These are phyloP conservation scores for Spodoptera littoralis DNA, from an alignment of 2,888 invertebrate genomes.

Conservation along the genomic window DNA sequence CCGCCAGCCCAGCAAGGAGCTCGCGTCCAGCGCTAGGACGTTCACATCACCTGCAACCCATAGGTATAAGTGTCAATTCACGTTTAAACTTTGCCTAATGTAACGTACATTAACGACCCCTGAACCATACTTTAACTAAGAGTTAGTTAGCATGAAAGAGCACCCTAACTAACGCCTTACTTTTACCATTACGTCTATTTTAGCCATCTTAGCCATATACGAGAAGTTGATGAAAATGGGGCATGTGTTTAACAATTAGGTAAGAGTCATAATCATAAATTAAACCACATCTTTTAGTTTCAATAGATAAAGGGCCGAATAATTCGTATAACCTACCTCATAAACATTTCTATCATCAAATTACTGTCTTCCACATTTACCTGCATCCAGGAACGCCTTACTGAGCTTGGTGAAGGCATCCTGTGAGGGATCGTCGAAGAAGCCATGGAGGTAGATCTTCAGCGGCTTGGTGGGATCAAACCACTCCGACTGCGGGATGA, in stretches of 20 bases:
- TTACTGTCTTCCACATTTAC: slow-evolving; percentile 49
- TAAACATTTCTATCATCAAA: neutral
- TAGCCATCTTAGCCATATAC: too few species aligned
- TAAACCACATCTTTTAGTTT: too few species aligned
- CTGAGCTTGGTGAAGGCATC: slow-evolving; percentile 50
- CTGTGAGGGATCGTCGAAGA: slow-evolving; percentile 55
- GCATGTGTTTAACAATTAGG: too few species aligned
- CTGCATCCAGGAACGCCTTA: slow-evolving; percentile 55
- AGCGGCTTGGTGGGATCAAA: slow-evolving; percentile 33
- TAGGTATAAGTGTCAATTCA: too few species aligned
- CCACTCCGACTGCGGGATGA: slow-evolving; percentile 21
- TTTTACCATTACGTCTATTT: too few species aligned
- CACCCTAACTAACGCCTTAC: too few species aligned
- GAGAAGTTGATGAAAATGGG: too few species aligned
- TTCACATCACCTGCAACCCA: slow-evolving; percentile 68
- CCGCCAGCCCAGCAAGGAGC: slow-evolving; percentile 76
- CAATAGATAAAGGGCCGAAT: neutral
- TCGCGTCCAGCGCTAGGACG: slow-evolving; percentile 81
- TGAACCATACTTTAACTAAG: too few species aligned
- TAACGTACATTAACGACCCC: too few species aligned
- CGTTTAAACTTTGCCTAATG: too few species aligned
- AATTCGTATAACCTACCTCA: neutral
- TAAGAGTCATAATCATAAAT: too few species aligned
- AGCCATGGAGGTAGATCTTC: slow-evolving; percentile 60
- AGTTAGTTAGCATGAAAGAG: too few species aligned